Conservation (phyloP, 2,797 vertebrate species). For the Enteromius treurensis region DNA sequence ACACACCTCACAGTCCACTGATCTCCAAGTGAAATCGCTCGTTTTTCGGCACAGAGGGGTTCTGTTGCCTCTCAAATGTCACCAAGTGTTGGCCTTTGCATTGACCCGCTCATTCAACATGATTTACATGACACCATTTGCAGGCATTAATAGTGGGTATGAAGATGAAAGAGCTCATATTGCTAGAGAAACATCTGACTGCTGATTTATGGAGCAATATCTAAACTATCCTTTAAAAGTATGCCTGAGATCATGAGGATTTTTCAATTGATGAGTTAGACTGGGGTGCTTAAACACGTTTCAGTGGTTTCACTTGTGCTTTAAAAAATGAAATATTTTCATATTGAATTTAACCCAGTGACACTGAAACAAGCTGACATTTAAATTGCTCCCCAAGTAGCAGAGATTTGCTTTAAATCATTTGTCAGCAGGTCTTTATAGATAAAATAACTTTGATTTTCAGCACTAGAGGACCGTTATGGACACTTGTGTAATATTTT, state of each 20-base stretch:
- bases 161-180: conserved; percentile 54
- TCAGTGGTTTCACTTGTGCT: conserved; percentile 17
- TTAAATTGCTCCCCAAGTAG: neutral
- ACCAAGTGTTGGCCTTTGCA: conserved; percentile 46
- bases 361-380: neutral
- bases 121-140: conserved; percentile 55
- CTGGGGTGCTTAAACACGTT: neutral
- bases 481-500: neutral
- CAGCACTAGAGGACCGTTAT: neutral
- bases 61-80: conserved; percentile 46
- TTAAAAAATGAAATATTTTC: conserved; percentile 4
- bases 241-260: conserved; percentile 20
- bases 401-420: neutral
- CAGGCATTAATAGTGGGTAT: conserved; percentile 43
- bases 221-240: conserved; percentile 39
- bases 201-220: conserved; percentile 49
- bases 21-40: conserved; percentile 40
- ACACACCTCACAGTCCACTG: conserved; percentile 32
- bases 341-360: conserved; percentile 4
- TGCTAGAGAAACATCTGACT: conserved; percentile 51
- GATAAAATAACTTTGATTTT: neutral
- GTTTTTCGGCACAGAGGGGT: conserved; percentile 41
- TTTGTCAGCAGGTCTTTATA: neutral
- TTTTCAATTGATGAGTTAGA: conserved; percentile 3
- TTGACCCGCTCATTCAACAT: conserved; percentile 45